phyloP scores from a whole-genome alignment of 2,113 vertebrate species.

The Lepus europaeus region DNA sequence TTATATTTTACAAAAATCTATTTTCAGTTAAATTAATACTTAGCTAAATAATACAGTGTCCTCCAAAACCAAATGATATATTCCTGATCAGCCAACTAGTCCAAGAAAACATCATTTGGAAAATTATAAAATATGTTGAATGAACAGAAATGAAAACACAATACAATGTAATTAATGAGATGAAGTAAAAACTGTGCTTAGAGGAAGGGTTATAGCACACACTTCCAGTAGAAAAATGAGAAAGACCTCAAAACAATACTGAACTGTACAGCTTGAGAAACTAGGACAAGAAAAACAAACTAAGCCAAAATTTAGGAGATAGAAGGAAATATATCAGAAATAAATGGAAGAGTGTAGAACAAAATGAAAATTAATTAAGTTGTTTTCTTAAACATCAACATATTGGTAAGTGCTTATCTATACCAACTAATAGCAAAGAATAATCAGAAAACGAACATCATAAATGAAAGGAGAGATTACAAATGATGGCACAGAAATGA shows the following conservation, averaged over 20 bases:
- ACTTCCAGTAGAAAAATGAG: no score
- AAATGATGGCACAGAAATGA: background rate
- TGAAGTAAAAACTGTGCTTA: background rate
- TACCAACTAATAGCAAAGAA: background rate
- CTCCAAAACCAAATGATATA: no score
- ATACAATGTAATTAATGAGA: background rate
- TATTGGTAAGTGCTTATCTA: background rate
- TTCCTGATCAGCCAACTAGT: no score
- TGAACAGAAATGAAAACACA: background rate
- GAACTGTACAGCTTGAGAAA: background rate
- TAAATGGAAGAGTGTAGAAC: background rate
- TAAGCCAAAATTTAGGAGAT: no score
- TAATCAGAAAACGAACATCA: background rate
- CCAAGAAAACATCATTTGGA: background rate
- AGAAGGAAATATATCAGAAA: background rate
- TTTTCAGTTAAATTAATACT: no score
- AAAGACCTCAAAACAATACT: no score
- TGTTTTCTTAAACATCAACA: background rate
- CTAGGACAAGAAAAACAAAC: background rate
- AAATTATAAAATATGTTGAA: background rate
- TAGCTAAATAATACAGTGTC: no score
- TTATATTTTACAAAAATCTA: no score
- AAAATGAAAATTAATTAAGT: background rate
- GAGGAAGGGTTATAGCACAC: no score
- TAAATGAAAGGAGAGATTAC: background rate